phyloP scores from a whole-genome alignment of 2,888 invertebrate species.

The Parnassius apollo region DNA sequence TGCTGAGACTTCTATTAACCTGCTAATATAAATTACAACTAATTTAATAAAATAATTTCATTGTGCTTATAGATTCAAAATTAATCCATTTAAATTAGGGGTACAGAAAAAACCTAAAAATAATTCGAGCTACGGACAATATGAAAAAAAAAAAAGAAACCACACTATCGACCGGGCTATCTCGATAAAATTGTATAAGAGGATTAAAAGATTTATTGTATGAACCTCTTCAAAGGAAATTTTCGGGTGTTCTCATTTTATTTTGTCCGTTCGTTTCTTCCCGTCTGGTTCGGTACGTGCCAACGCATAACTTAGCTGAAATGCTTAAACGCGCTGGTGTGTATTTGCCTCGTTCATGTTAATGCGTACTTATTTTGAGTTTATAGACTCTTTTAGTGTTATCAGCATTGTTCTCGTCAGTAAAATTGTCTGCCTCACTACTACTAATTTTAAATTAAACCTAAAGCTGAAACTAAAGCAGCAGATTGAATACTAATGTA shows the following conservation, averaged over 20 bases:
- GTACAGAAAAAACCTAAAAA: conserved; percentile 25
- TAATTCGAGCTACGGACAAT: conserved; percentile 25
- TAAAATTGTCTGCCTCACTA: conserved; percentile 31
- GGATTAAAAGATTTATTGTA: conserved; percentile 77
- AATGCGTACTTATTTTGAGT: conserved; percentile 49
- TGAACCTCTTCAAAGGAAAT: conserved; percentile 71
- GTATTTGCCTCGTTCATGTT: conserved; percentile 55
- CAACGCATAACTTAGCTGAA: conserved; percentile 54
- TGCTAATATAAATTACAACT: too few relatives aligned
- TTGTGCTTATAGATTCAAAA: background rate
- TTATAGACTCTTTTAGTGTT: conserved; percentile 35
- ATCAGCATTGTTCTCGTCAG: conserved; percentile 32
- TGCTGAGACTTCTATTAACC: too few relatives aligned
- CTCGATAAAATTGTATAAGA: conserved; percentile 76
- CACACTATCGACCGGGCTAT: conserved; percentile 53
- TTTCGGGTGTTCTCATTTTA: conserved; percentile 69
- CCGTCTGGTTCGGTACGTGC: conserved; percentile 54
- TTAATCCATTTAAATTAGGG: conserved; percentile 11
- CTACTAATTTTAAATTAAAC: background rate
- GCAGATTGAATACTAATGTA: too few relatives aligned
- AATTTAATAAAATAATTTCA: too few relatives aligned
- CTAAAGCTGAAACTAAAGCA: background rate
- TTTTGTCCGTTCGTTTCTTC: conserved; percentile 63
- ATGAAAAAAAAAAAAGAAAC: conserved; percentile 38
- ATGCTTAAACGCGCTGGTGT: conserved; percentile 49